Percentiles rank a stretch among this genome's conserved stretches.
phyloP scores from a whole-genome alignment of 2,797 vertebrate genomes.

The Sebastolobus alascanus region DNA sequence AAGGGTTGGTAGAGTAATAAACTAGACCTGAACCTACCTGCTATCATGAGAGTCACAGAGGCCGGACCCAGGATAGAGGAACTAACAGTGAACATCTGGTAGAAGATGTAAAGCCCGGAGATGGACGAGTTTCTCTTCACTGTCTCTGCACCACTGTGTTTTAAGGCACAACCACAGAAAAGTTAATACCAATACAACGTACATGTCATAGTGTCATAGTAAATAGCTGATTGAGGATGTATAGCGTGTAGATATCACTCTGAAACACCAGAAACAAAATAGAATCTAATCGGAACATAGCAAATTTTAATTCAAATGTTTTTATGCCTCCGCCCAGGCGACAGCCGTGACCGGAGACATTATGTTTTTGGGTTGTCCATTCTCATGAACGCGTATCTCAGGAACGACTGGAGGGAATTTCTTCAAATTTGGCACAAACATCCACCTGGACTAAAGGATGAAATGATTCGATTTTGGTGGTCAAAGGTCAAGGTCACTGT shows the following conservation, averaged over 20 bases:
- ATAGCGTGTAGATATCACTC: neutral
- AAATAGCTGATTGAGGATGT: neutral
- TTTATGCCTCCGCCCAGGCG: too few relatives aligned
- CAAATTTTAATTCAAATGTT: neutral
- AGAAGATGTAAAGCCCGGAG: slow-evolving; percentile 84
- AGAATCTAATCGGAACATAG: neutral
- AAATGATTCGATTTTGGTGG: neutral
- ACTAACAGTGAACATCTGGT: slow-evolving; percentile 84
- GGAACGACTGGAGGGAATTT: neutral
- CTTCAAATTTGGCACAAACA: neutral
- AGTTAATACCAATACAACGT: slow-evolving; percentile 8
- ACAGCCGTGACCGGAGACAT: too few relatives aligned
- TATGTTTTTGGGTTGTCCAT: too few relatives aligned
- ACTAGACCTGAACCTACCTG: slow-evolving; percentile 73
- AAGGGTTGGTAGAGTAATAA: neutral
- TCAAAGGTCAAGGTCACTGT: neutral
- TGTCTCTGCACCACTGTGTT: slow-evolving; percentile 75
- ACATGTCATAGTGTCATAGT: too few relatives aligned
- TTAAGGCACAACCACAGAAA: slow-evolving; percentile 34
- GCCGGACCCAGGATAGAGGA: slow-evolving; percentile 90
- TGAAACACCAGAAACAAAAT: neutral
- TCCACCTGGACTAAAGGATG: neutral
- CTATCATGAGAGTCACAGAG: slow-evolving; percentile 88
- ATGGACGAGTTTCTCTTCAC: slow-evolving; percentile 86
- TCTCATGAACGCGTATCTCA: too few relatives aligned